Evolutionary conservation across 2,888 invertebrate genomes (phyloP), one percentile per base, ranked within the genome.

Genomic region (Caenorhabditis sp.): DNA sequence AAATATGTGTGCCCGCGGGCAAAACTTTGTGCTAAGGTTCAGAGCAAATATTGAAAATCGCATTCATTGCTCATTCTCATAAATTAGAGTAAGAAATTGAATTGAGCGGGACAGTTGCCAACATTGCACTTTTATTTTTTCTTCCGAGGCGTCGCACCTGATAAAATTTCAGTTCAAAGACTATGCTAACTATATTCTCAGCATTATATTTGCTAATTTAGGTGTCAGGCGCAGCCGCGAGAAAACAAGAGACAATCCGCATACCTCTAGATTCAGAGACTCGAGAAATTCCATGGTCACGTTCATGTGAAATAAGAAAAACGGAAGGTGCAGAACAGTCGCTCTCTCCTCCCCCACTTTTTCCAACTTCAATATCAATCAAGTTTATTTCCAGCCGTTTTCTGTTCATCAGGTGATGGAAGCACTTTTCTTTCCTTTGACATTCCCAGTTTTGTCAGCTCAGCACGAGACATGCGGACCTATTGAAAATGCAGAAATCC

Each of bases 111-210:
- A 68, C 58, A 30, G 43, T 58, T 43, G 68, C 24, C 35, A 59
- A 35, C 52, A 2, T 53, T 17, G 11, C 32, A 9, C n/a, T 35
- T 13, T 7, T 9, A 35, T 35, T 35, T 35, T 13, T n/a, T n/a
- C n/a, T n/a, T n/a, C n/a, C n/a, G n/a, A n/a, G n/a, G n/a, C 43
- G 43, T 22, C 22, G 22, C 43, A 43, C 46, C 15, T 11, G 24
- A 15, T 24, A n/a, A 2, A 39, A 39, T 39, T 39, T 17, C 13
- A 58, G 68, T 68, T 58, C 68, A 68, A 61, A 70, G 53, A 70
- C 35, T 59, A 70, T 70, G 59, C 52, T 59, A 70, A 59, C 27
- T 59, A 68, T 39, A 39, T 39, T 41, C 43, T 68, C 52, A 30
- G 50, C 50, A 59, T 58, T 43, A 41, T 11, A 66, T 56, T 66